Evolutionary conservation across 2,888 invertebrate genomes (phyloP).

Genomic region (Clivina fossor): DNA sequence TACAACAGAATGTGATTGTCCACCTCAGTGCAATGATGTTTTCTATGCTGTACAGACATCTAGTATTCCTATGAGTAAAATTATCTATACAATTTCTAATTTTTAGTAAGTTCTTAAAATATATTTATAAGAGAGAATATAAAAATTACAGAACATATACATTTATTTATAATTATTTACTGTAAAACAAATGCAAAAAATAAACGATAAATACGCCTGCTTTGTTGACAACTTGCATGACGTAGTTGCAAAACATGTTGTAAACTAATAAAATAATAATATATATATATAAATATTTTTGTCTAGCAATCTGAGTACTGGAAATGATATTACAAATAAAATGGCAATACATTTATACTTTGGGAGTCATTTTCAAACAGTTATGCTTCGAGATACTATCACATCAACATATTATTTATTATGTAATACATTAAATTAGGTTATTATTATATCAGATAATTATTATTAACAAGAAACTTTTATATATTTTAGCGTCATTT

Average conservation of each 20-base stretch:
- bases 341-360: constrained; percentile 46
- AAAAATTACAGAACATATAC: too few species aligned
- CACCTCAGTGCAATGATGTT: constrained; percentile 47
- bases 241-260: too few species aligned
- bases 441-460: constrained; percentile 5
- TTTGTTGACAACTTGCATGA: too few species aligned
- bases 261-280: constrained; percentile 19
- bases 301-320: constrained; percentile 38
- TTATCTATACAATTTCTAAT: constrained; percentile 17
- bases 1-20: constrained; percentile 42
- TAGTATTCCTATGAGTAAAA: constrained; percentile 13
- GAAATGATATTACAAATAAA: constrained; percentile 28
- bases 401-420: constrained; percentile 49
- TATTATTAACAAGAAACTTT: too few species aligned
- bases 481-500: constrained; percentile 52
- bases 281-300: constrained; percentile 32
- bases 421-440: constrained; percentile 43
- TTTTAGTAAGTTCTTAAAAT: constrained; percentile 21
- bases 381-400: constrained; percentile 45
- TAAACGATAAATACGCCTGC: too few species aligned
- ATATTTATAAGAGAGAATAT: too few species aligned
- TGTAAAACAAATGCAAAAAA: too few species aligned
- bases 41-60: constrained; percentile 40
- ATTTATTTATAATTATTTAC: neutral
- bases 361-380: constrained; percentile 43